A percentile compares a stretch with the other conserved stretches of the same genome.
Evolutionary conservation across 2,113 vertebrate species (phyloP).

Genomic region (Garra rufa): DNA sequence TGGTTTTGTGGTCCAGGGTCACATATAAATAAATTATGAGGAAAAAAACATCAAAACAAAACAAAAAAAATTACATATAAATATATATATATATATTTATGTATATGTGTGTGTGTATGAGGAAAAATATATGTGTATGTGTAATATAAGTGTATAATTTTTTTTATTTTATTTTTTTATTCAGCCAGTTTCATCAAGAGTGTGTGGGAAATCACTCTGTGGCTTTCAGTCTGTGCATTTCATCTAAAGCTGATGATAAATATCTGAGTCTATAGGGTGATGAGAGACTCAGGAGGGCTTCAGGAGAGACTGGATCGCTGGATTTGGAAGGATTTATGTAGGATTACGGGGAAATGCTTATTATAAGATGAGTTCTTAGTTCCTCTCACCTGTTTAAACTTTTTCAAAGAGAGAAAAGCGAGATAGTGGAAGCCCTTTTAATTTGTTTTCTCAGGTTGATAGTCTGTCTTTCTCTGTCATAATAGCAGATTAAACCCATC

Average conservation of each 20-base stretch:
- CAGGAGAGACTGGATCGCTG: not conserved
- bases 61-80: no score
- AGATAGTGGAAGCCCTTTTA: not conserved
- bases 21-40: no score
- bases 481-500: not conserved
- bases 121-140: no score
- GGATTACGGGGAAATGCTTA: constrained; percentile 10
- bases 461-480: not conserved
- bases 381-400: not conserved
- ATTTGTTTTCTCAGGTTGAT: not conserved
- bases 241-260: not conserved
- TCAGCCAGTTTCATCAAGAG: not conserved
- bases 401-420: not conserved
- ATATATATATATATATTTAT: no score
- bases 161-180: not conserved
- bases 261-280: not conserved
- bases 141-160: no score
- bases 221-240: not conserved
- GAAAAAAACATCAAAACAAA: no score
- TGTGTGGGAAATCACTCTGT: not conserved
- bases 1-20: no score
- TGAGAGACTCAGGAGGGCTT: constrained; percentile 3
- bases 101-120: no score
- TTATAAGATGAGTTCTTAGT: not conserved
- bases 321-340: constrained; percentile 10